These are phyloP conservation scores for Clarias laeviceps DNA, from an alignment of 2,797 vertebrate species.

Conservation along the genomic window DNA sequence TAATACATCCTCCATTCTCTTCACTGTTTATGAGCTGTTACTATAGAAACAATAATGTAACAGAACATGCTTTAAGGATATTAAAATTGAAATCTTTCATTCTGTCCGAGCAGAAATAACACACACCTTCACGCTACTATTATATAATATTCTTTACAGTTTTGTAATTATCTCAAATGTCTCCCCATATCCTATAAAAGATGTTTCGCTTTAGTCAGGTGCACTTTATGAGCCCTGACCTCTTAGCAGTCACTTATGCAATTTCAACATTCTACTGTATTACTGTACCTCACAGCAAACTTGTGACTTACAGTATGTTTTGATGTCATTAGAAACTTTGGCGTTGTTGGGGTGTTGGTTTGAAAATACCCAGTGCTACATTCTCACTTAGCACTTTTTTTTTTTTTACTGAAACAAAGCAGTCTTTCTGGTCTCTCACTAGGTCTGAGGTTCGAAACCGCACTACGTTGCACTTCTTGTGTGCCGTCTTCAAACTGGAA, in stretches of 20 bases:
- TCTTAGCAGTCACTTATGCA: background rate
- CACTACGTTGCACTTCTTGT: constrained; percentile 24
- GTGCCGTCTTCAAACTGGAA: constrained; percentile 25
- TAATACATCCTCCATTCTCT: background rate
- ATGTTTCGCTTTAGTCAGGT: background rate
- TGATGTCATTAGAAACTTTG: background rate
- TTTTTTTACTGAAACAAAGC: background rate
- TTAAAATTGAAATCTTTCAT: background rate
- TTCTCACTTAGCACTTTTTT: background rate
- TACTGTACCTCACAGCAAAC: background rate
- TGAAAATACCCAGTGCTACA: background rate
- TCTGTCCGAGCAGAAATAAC: background rate
- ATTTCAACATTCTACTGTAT: background rate
- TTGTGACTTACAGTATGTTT: background rate
- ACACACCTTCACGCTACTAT: background rate
- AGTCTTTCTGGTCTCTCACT: background rate
- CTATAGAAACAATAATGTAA: background rate
- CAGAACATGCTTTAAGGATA: background rate
- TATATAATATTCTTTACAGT: background rate
- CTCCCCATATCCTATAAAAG: background rate
- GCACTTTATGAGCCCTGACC: background rate
- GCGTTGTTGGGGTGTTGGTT: background rate
- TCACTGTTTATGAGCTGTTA: background rate
- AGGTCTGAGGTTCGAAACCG: constrained; percentile 23
- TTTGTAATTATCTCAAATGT: background rate